Base-by-base conservation (phyloP, 2,797 vertebrate genomes). In the Macrochelys suwanniensis region DNA sequence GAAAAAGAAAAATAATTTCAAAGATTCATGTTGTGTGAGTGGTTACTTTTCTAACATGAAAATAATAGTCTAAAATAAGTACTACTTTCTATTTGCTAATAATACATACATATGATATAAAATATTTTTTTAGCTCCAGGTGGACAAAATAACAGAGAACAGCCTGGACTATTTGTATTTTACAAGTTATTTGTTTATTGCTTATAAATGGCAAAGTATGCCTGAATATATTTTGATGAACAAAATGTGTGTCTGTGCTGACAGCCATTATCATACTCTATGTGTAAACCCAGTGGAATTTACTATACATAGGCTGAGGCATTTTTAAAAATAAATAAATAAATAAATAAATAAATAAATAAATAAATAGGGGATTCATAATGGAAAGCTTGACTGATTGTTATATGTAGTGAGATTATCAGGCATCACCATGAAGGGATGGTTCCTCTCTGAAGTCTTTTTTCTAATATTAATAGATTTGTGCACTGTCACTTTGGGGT, bases 351-450 rank as follows among this genome's bases (percentile, higher is more conserved):
- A 90, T 94, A 84, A 5, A 88, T 89, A 79, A 61, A 82, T 2
- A 53, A 85, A 56, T 51, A 81, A 80, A 77, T 42, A 78, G 12
- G 12, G 5, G 23, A 1, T 51, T 95, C 50, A 25, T 37, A 92
- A 61, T 45, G 86, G 82, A 92, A 96, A 92, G 33, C 13, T 88
- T 90, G 92, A 89, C 57, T 87, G 59, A 83, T 87, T 84, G 42
- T 65, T 93, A 95, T 96, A 94, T 89, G 92, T 13, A 80, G 65
- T 56, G 1, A 87, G 81, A 88, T 95, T 92, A 94, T 86, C 56
- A 89, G n/a, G 42, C 81, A 88, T 89, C 68, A 83, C 54, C 7
- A 50, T 83, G 90, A 91, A 65, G 54, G 50, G 89, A 92, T 1
- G 1, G 13, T 47, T 96, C 19, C 8, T 88, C 31, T 93, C 82